Evolutionary conservation across 2,888 invertebrate species (phyloP).

Genomic region (Eilema griseolum): DNA sequence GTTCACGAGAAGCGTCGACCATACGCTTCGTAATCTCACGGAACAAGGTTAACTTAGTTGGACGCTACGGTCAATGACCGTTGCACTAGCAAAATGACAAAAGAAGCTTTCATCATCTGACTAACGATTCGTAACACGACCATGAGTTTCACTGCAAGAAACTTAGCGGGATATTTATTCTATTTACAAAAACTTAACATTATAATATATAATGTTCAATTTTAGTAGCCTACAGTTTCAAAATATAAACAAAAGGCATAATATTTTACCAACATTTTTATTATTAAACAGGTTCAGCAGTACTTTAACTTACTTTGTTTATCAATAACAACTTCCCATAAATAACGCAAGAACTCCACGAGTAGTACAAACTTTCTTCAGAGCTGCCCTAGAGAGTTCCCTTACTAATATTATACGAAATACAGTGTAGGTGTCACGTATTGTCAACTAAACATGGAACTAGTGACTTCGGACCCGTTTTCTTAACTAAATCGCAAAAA

Average conservation of each 20-base stretch:
- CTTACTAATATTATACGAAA: slow-evolving; percentile 9
- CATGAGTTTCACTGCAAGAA: too few relatives aligned
- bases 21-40: too few relatives aligned
- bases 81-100: neutral
- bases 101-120: too few relatives aligned
- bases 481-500: slow-evolving; percentile 46
- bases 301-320: neutral
- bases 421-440: slow-evolving; percentile 32
- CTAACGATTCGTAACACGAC: too few relatives aligned
- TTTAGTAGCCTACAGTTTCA: too few relatives aligned
- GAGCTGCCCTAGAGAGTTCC: slow-evolving; percentile 7
- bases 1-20: too few relatives aligned
- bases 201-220: too few relatives aligned
- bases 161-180: too few relatives aligned
- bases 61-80: neutral
- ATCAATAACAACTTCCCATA: slow-evolving; percentile 11
- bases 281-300: neutral
- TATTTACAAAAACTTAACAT: too few relatives aligned
- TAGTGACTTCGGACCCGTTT: slow-evolving; percentile 29
- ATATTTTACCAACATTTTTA: neutral
- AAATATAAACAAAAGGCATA: neutral
- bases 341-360: slow-evolving; percentile 16
- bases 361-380: slow-evolving; percentile 16
- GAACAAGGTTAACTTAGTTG: too few relatives aligned
- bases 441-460: slow-evolving; percentile 30